Evolutionary conservation across 1,140 invertebrate species (phyloP).

Genomic region (Rhyzopertha dominica): DNA sequence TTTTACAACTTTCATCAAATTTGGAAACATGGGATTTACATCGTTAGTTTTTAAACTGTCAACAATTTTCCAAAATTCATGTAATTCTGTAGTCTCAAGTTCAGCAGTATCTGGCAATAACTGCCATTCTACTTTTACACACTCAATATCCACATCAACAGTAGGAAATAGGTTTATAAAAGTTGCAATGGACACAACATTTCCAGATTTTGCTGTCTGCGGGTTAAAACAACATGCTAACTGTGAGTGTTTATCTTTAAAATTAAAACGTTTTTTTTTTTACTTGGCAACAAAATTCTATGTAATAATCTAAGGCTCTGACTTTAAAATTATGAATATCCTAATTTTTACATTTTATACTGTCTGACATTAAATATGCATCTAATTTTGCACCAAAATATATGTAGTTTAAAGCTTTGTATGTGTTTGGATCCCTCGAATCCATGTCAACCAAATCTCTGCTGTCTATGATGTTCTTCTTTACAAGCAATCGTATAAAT

Average conservation of each 20-base stretch:
- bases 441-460: no score
- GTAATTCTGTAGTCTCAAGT: not conserved
- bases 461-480: not conserved
- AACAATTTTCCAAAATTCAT: conserved; percentile 4
- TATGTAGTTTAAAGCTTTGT: not conserved
- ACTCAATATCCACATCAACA: conserved; percentile 2
- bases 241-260: conserved; percentile 1
- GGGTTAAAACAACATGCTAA: conserved; percentile 5
- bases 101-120: not conserved
- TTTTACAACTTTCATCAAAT: conserved; percentile 11
- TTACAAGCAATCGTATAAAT: conserved; percentile 5
- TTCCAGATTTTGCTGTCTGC: not conserved
- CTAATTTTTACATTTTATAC: not conserved
- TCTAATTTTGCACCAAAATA: conserved; percentile 12
- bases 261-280: conserved; percentile 12
- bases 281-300: conserved; percentile 6
- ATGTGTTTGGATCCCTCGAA: no score
- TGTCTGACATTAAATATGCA: not conserved
- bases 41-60: conserved; percentile 4
- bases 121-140: conserved; percentile 10
- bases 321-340: conserved; percentile 3
- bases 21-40: conserved; percentile 7
- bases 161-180: conserved; percentile 5
- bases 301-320: conserved; percentile 6
- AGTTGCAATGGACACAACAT: not conserved